A percentile compares a stretch with the other conserved stretches of the same genome.
These are phyloP conservation scores for Origma solitaria DNA, from an alignment of 2,113 vertebrate genomes.

Conservation along the genomic window DNA sequence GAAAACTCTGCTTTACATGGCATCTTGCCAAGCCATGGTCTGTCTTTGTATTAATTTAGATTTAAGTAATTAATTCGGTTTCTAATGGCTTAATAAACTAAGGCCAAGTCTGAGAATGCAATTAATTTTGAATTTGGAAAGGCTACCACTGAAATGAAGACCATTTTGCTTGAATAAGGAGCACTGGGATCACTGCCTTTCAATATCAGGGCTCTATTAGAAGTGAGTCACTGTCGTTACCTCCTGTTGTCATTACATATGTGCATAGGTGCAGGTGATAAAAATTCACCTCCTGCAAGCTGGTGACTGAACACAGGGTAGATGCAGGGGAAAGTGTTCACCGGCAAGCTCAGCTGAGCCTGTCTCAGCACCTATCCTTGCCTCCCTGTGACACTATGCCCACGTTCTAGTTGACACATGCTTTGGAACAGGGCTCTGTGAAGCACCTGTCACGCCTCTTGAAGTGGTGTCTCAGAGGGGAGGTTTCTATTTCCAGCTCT, in stretches of 20 bases:
- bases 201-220: neutral
- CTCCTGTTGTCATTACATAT: neutral
- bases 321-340: neutral
- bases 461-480: neutral
- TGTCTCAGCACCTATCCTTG: neutral
- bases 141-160: neutral
- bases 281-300: neutral
- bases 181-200: neutral
- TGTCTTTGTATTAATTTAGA: neutral
- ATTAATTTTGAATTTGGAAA: neutral
- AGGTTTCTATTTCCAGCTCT: conserved; percentile 44
- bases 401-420: neutral
- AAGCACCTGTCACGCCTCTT: conserved; percentile 26
- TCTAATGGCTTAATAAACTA: neutral
- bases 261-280: neutral
- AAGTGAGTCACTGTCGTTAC: neutral
- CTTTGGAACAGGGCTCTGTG: neutral
- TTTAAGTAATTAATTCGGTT: neutral
- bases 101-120: neutral
- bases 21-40: neutral
- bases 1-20: neutral
- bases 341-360: neutral
- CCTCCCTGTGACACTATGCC: neutral
- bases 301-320: neutral
- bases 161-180: neutral